A percentile compares a stretch with the other conserved stretches of the same genome.
Evolutionary conservation across 1,140 invertebrate genomes (phyloP).

Genomic region (Calephelis nemesis): DNA sequence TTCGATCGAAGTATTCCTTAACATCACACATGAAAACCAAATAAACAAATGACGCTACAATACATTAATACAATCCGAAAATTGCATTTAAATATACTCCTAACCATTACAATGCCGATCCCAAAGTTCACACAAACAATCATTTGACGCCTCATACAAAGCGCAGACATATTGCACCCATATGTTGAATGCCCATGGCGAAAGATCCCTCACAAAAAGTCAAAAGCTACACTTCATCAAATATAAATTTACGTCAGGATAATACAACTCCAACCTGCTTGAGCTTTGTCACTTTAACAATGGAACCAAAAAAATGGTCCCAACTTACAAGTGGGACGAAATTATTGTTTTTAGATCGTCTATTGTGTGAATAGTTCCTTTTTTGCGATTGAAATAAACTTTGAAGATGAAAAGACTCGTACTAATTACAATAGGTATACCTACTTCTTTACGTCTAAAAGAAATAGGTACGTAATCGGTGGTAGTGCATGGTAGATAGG

Average conservation of each 20-base stretch:
- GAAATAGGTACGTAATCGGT: no score
- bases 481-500: no score
- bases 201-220: conserved; percentile 37
- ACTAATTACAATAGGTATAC: no score
- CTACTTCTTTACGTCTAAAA: no score
- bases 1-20: no score
- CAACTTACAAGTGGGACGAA: conserved; percentile 49
- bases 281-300: conserved; percentile 43
- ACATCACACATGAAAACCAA: no score
- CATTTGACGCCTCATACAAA: conserved; percentile 53
- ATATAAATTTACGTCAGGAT: conserved; percentile 68
- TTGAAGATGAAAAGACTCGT: no score
- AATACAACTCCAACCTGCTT: conserved; percentile 61
- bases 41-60: no score
- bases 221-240: conserved; percentile 72
- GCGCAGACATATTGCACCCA: conserved; percentile 65
- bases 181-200: conserved; percentile 50
- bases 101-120: no score
- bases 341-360: conserved; percentile 69
- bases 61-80: no score
- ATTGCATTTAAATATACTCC: no score
- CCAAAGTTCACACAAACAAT: conserved; percentile 53
- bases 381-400: no score
- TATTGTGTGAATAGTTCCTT: conserved; percentile 32
- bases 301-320: conserved; percentile 33